These are phyloP conservation scores for Poeciliopsis paucimaculata DNA, from an alignment of 2,797 vertebrate genomes.

Conservation along the genomic window DNA sequence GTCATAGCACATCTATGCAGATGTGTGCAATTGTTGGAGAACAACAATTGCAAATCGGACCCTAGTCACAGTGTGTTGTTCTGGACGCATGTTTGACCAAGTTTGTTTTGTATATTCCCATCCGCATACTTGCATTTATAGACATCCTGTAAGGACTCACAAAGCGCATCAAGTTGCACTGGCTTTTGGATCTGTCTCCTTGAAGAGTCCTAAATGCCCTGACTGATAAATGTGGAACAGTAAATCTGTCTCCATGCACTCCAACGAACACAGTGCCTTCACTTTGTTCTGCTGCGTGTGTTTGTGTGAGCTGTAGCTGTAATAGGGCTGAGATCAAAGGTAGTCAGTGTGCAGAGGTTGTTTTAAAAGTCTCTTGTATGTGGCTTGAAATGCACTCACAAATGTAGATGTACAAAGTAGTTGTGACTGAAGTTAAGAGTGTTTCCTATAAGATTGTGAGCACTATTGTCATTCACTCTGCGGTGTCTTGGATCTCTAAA, in stretches of 20 bases:
- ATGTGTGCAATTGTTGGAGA: background rate
- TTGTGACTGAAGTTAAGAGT: slow-evolving; percentile 60
- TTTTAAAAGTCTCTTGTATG: slow-evolving; percentile 35
- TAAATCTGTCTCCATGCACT: slow-evolving; percentile 61
- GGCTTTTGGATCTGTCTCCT: slow-evolving; percentile 45
- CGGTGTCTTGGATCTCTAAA: background rate
- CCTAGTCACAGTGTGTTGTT: slow-evolving; percentile 41
- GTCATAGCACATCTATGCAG: slow-evolving; percentile 39
- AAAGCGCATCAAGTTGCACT: slow-evolving; percentile 29
- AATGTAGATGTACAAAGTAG: slow-evolving; percentile 46
- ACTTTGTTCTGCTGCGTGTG: slow-evolving; percentile 33
- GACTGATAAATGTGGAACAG: slow-evolving; percentile 50
- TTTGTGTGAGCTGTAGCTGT: slow-evolving; percentile 25
- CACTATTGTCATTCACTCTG: slow-evolving; percentile 14
- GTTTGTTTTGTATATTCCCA: slow-evolving; percentile 21
- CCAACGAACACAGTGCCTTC: slow-evolving; percentile 53
- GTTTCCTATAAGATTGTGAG: slow-evolving; percentile 29
- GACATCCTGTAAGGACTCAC: slow-evolving; percentile 8
- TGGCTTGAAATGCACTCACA: slow-evolving; percentile 41
- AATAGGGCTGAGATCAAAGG: slow-evolving; percentile 55
- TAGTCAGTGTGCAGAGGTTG: slow-evolving; percentile 35
- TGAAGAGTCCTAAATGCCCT: slow-evolving; percentile 62
- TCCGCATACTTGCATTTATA: slow-evolving; percentile 7
- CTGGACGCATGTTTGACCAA: slow-evolving; percentile 33
- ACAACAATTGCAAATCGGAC: slow-evolving; percentile 12